Base-by-base conservation (phyloP, 2,797 vertebrate genomes). In the Poliocrania exsul region DNA sequence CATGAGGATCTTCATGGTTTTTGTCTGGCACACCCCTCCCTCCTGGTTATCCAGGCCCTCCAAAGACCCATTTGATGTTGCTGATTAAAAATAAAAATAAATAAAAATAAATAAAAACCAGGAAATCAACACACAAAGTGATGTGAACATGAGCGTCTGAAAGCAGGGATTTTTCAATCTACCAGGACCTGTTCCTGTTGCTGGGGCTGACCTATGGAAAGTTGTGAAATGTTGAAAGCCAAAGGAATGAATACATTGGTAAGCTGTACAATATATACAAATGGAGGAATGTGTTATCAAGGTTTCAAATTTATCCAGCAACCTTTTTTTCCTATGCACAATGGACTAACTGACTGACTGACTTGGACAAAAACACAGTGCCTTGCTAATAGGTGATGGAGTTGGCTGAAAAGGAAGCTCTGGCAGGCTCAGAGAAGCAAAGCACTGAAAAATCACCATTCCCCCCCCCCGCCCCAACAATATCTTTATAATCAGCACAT, bases 1-100 rank as follows among this genome's bases (percentile, higher is more conserved):
- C 99, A 99, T 99, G 98, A 99, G 98, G 97, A 99, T 99, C 98
- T 99, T 99, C 99, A 99, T 99, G 98, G 99, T 99, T 98, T 98
- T 99, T 98, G 98, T 99, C 98, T 99, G 99, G 98, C 99, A 99
- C 92, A 99, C 99, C 87, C 99, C 99, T 94, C 99, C 99, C 97
- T 99, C 99, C 98, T 99, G 99, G 98, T 99, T 99, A 98, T 99
- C 98, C 97, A 99, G 98, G 97, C 99, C 99, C 97, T 99, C 99
- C 98, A 99, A 98, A 97, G 99, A 99, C 98, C 99, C 99, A 95
- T 99, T 99, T 88, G 99, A 99, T 97, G 99, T 99, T 97, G 99
- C 99, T 99, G 96, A 97, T 96, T 94, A 95, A 97, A 96, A 97
- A 97, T 94, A 98, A 97, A 97, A 97, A 84, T 94, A 97, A 95